Evolutionary conservation across 2,113 vertebrate genomes (phyloP).

Genomic region (Anoura caudifer): DNA sequence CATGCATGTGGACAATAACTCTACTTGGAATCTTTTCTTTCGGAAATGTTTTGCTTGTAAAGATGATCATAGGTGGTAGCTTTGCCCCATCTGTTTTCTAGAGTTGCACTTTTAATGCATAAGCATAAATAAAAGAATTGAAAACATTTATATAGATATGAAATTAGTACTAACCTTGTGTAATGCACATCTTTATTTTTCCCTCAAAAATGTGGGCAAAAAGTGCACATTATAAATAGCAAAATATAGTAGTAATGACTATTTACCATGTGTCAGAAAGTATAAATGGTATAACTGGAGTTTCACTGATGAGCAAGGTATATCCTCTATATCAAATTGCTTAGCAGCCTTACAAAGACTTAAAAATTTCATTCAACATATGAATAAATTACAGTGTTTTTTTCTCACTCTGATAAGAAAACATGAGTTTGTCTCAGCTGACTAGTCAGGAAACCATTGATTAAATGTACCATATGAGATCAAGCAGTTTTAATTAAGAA

Average conservation of each 20-base stretch:
- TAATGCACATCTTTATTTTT: too few species aligned
- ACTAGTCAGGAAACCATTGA: background rate
- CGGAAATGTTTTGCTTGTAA: too few species aligned
- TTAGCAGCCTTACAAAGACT: background rate
- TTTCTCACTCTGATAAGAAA: background rate
- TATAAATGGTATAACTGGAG: background rate
- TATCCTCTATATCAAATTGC: background rate
- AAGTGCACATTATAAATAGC: too few species aligned
- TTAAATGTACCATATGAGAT: constrained; percentile 12
- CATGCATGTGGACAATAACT: too few species aligned
- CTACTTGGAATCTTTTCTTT: too few species aligned
- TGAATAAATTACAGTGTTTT: background rate
- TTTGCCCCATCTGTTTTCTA: too few species aligned
- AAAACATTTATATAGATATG: too few species aligned
- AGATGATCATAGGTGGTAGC: too few species aligned
- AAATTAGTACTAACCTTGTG: too few species aligned
- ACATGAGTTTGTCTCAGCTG: background rate
- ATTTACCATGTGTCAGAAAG: background rate
- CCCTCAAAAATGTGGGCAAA: too few species aligned
- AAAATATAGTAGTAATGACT: background rate
- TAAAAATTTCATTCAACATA: background rate
- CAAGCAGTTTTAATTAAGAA: constrained; percentile 22
- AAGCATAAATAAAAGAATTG: too few species aligned
- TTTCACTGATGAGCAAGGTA: background rate
- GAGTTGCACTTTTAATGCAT: too few species aligned